These are phyloP conservation scores for Cheirogaleus medius DNA, from an alignment of 2,113 vertebrate genomes.

Conservation along the genomic window DNA sequence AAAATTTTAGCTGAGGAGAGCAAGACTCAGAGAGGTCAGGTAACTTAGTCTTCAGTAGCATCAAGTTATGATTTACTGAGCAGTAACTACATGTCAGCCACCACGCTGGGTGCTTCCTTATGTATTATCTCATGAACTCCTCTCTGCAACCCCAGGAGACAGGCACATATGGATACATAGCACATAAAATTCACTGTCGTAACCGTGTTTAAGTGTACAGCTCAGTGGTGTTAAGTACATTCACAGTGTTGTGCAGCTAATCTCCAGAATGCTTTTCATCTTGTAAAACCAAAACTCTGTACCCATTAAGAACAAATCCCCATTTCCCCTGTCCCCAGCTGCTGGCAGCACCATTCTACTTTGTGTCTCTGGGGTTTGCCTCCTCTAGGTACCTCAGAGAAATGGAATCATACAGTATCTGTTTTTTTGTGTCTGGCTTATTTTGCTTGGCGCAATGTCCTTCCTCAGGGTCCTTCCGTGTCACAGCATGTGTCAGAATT, in stretches of 20 bases:
- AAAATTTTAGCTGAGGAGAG: neutral
- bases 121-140: neutral
- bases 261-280: neutral
- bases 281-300: neutral
- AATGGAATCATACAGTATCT: neutral
- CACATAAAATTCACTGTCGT: neutral
- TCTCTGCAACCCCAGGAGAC: neutral
- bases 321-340: fast-evolving
- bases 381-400: fast-evolving
- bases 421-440: neutral
- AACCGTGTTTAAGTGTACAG: neutral
- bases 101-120: neutral
- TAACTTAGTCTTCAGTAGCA: neutral
- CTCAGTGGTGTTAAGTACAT: neutral
- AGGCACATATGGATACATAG: neutral
- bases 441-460: neutral
- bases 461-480: neutral
- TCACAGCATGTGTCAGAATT: fast-evolving
- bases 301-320: no score
- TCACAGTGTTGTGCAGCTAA: no score
- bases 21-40: neutral
- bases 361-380: neutral
- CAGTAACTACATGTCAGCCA: neutral
- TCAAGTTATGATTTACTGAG: neutral
- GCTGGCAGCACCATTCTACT: neutral